Conservation (phyloP, 2,888 invertebrate species). For the Trypoxylon attenuatum region DNA sequence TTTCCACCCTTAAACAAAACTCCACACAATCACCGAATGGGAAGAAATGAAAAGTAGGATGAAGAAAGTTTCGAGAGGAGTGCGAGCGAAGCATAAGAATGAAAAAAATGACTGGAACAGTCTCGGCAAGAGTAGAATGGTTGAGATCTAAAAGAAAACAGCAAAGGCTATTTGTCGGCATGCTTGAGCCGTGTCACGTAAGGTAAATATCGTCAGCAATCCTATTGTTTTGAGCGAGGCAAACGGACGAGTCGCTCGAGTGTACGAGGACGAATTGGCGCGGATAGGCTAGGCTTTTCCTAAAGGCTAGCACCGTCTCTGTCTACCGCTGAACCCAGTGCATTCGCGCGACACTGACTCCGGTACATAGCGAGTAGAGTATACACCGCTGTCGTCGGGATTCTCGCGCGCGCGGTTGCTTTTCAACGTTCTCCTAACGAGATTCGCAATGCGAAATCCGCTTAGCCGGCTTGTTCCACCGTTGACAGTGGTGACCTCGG, state of each 20-base stretch:
- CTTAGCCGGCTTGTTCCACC: conserved; percentile 58
- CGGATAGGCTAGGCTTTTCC: conserved; percentile 13
- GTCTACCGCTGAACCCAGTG: too few species aligned
- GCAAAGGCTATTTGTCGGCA: not conserved
- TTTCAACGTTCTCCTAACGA: conserved; percentile 70
- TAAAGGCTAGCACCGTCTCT: conserved; percentile 27
- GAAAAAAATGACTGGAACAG: too few species aligned
- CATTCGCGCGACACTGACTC: conserved; percentile 4
- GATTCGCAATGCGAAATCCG: conserved; percentile 68
- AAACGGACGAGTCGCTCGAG: not conserved
- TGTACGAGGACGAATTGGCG: conserved; percentile 1
- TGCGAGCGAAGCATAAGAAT: too few species aligned
- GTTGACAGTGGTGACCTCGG: conserved; percentile 63
- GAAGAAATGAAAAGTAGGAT: too few species aligned
- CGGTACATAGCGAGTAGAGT: too few species aligned
- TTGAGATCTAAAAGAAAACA: not conserved
- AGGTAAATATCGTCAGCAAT: conserved; percentile 5
- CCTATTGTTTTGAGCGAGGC: not conserved
- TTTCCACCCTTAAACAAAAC: too few species aligned
- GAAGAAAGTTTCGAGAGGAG: too few species aligned
- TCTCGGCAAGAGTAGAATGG: too few species aligned
- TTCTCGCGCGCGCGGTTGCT: conserved; percentile 69
- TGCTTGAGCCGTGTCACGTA: conserved; percentile 6
- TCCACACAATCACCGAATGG: too few species aligned
- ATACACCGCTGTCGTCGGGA: conserved; percentile 62